Conservation (phyloP, 1,140 invertebrate species). For the Drosophila oshimai region DNA sequence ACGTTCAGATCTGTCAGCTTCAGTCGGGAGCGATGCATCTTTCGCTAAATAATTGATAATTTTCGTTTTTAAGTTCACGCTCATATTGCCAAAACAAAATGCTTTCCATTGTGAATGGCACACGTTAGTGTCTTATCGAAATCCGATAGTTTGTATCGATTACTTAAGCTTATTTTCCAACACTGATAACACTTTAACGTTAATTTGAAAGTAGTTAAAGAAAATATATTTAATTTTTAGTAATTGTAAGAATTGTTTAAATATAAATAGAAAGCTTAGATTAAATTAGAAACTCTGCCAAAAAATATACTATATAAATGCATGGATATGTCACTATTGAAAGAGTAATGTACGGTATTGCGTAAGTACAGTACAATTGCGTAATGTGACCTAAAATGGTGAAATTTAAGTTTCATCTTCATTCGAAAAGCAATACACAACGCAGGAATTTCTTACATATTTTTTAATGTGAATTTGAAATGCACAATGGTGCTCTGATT, state of each 20-base stretch:
- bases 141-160: slow-evolving; percentile 6
- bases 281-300: no score
- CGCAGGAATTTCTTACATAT: no score
- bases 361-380: no score
- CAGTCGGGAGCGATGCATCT: slow-evolving; percentile 10
- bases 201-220: neutral
- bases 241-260: no score
- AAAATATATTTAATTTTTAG: neutral
- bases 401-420: neutral
- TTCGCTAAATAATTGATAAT: neutral
- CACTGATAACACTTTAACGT: neutral
- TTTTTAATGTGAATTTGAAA: no score
- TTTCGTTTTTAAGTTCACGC: neutral
- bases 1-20: slow-evolving; percentile 61
- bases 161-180: neutral
- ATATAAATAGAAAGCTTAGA: no score
- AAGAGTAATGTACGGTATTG: no score
- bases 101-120: neutral
- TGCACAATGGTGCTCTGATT: no score
- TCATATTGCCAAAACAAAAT: neutral
- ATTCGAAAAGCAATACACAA: neutral
- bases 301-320: no score
- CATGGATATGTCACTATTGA: neutral
- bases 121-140: neutral
- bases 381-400: slow-evolving; percentile 5